Evolutionary conservation across 2,888 invertebrate species (phyloP), one percentile per base, ranked within the genome.

Genomic region (Sinopyrophorus schimmeli): DNA sequence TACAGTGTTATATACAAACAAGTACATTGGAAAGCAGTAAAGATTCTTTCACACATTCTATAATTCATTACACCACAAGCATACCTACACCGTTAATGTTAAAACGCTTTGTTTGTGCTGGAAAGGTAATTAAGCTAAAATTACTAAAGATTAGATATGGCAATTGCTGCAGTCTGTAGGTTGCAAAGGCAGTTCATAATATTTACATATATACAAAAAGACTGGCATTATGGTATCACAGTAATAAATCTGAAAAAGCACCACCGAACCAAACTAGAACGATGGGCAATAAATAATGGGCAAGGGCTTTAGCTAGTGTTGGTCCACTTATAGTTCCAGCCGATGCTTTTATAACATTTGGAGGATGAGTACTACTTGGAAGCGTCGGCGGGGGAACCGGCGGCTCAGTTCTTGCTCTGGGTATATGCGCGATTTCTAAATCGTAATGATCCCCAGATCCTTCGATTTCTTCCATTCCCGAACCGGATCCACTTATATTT

Each of bases 211-310:
- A 10, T 47, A 47, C 46, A 46, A 55, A 57, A 60, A 57, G 56
- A 60, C 47, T 57, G 54, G 53, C 46, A 56, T 58, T n/a, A 57
- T 52, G 60, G 67, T 78, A 83, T 86, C 87, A 89, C 81, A 89
- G 53, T 37, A 53, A 42, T 76, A 89, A 80, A 73, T 90, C 89
- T 65, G 85, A 83, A 71, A 90, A 82, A 64, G 88, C 84, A 55
- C 87, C 84, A 48, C 89, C 89, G 74, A 91, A 87, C 90, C 90
- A 91, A 67, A 88, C 86, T 73, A 91, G 83, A 60, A 87, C 86
- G 26, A 91, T 84, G 2, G 91, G 90, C 69, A 91, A 75, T 53
- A 91, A 79, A 74, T 89, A 90, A 32, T 86, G 81, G 62, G 86
- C 76, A 34, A 91, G 73, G 15, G 86, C 87, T 54, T 78, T 77